Evolutionary conservation across 2,113 vertebrate genomes (phyloP).

Genomic region (Sakesphorus luctuosus): DNA sequence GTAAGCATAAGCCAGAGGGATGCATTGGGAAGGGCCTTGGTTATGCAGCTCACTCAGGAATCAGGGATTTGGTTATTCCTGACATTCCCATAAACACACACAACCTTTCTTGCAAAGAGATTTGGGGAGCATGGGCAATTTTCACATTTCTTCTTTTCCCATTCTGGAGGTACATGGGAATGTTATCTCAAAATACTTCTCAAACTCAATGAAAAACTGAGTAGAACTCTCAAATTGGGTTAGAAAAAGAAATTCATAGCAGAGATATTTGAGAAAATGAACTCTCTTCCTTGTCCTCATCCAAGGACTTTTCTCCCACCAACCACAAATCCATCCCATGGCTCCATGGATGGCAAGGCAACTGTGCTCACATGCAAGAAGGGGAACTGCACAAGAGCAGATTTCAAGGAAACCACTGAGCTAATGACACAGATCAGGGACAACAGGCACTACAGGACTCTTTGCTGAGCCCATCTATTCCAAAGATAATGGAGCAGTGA

Average conservation of each 20-base stretch:
- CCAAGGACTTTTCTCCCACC: rapidly evolving
- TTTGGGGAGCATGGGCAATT: background rate
- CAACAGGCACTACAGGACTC: rapidly evolving
- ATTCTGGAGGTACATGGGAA: background rate
- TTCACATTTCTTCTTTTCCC: background rate
- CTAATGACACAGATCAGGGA: background rate
- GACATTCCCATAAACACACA: background rate
- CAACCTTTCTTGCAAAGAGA: background rate
- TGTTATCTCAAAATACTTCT: background rate
- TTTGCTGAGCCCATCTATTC: background rate
- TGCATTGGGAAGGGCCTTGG: background rate
- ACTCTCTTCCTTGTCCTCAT: background rate
- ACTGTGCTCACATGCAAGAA: rapidly evolving
- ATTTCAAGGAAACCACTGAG: background rate
- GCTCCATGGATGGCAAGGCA: background rate
- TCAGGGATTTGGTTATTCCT: background rate
- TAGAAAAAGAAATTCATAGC: background rate
- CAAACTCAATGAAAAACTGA: background rate
- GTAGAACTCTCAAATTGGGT: background rate
- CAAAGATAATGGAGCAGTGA: rapidly evolving
- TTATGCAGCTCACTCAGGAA: rapidly evolving
- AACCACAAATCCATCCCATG: rapidly evolving
- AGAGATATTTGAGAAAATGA: background rate
- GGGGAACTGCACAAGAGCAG: background rate
- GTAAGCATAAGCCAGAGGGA: rapidly evolving